Base-by-base conservation (phyloP, 2,888 invertebrate genomes). In the Caenorhabditis parvicauda region DNA sequence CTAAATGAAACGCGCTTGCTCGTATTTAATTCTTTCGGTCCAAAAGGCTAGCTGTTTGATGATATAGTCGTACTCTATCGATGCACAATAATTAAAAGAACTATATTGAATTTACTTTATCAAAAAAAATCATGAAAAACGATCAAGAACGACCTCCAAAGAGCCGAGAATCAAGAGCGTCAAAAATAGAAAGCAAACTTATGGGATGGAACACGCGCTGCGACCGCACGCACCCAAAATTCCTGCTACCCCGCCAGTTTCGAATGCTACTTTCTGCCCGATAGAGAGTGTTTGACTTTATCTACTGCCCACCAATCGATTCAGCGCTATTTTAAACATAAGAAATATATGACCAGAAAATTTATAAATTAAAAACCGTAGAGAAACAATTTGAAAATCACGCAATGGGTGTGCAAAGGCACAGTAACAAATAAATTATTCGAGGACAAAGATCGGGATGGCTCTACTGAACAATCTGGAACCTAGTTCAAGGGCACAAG, bases 221-320 rank as follows among this genome's bases (percentile, higher is more conserved):
- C 67, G 55, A 54, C 67, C 67, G 67, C 67, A 49, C 58, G 62
- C 62, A 41, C 47, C 43, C 46, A 54, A 61, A 41, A 45, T 50
- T 54, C 54, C 61, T 61, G 32, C 5, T 32, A 45, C 7, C 38
- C 56, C 61, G 61, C 46, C 28, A 61, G 51, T 61, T 61, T 32
- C 50, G 55, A 61, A 25, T 45, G 3, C 35, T 14, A 24, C 43
- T 51, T 27, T 37, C 28, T 22, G 14, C 28, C 42, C 1, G 39
- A 45, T 35, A 28, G 17, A 39, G 12, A 19, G 41, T 17, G 41
- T 41, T 41, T n/a, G n/a, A n/a, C n/a, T n/a, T n/a, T n/a, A n/a
- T n/a, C n/a, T n/a, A n/a, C n/a, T n/a, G n/a, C n/a, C n/a, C n/a
- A n/a, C n/a, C n/a, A n/a, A n/a, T n/a, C n/a, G n/a, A n/a, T n/a